Evolutionary conservation across 1,140 invertebrate species (phyloP), one percentile per base, ranked within the genome.

Genomic region (Pomacea maculata): DNA sequence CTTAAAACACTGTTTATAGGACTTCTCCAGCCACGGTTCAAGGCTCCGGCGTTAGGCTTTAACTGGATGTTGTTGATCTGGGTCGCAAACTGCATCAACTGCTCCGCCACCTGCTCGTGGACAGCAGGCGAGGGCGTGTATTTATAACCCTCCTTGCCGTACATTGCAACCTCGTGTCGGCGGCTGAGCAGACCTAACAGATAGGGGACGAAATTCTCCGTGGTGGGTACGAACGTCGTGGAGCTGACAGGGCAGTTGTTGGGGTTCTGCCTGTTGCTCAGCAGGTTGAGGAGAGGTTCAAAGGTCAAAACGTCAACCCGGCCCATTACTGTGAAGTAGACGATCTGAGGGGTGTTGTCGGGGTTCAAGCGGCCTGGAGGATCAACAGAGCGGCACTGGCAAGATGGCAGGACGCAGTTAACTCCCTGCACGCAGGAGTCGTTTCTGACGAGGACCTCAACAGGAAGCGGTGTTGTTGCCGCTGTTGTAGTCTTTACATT

Each of bases 131-230:
- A 3, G 57, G 57, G 4, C 57, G 57, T 61, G 57, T 61, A 61
- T 61, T 61, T 11, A 9, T 61, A 61, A 8, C 57, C 57, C 0
- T 81, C 65, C 15, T 67, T 95, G 10, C 95, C 96, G 90, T 96
- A 95, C 11, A 95, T 93, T 1, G 94, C 95, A 83, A 97, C 96
- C 92, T 97, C 96, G 85, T 96, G 95, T 17, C 96, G 95, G 79
- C 93, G 91, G 83, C 95, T 95, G 94, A 95, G 96, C 54, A 97
- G 87, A 84, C 95, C 94, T 86, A 96, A 95, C 2, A 96, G 94
- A 83, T 95, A 94, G 81, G 94, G 93, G 89, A 96, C 96, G 90
- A 96, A 95, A 1, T 95, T 96, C 85, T 95, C 86, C 12, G 95
- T 93, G 91, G 96, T 95, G n/a, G 95, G 95, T 1, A 96, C 92